Conservation (phyloP, 2,113 vertebrate genomes). For the Catagonus wagneri region DNA sequence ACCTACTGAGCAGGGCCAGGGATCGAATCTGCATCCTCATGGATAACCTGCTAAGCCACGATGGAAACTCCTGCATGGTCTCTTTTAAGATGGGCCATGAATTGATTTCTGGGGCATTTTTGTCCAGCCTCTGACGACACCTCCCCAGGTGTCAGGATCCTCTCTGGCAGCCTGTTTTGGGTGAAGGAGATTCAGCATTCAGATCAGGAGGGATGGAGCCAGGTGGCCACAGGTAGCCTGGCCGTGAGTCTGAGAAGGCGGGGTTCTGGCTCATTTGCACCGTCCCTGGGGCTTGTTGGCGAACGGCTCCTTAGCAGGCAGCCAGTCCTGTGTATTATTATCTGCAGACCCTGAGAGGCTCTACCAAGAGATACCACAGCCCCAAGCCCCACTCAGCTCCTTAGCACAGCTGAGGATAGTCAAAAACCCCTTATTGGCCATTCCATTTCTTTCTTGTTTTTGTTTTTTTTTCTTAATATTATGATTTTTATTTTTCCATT, state of each 20-base stretch:
- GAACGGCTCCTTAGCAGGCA: neutral
- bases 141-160: neutral
- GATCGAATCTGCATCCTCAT: neutral
- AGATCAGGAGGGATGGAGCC: neutral
- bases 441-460: too few relatives aligned
- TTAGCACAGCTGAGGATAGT: neutral
- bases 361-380: neutral
- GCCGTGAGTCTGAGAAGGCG: neutral
- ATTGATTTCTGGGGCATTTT: neutral
- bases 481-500: too few relatives aligned
- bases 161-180: neutral
- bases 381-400: neutral
- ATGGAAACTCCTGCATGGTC: neutral
- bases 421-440: neutral
- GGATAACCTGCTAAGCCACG: neutral
- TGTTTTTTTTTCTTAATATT: too few relatives aligned
- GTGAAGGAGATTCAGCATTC: neutral
- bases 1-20: neutral
- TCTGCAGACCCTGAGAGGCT: neutral
- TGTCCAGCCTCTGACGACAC: neutral
- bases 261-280: neutral
- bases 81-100: neutral
- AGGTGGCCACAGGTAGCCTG: neutral
- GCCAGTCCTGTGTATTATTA: neutral
- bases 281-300: neutral